Base-by-base conservation (phyloP, 2,888 invertebrate species). In the Torymus aiolomorphi region DNA sequence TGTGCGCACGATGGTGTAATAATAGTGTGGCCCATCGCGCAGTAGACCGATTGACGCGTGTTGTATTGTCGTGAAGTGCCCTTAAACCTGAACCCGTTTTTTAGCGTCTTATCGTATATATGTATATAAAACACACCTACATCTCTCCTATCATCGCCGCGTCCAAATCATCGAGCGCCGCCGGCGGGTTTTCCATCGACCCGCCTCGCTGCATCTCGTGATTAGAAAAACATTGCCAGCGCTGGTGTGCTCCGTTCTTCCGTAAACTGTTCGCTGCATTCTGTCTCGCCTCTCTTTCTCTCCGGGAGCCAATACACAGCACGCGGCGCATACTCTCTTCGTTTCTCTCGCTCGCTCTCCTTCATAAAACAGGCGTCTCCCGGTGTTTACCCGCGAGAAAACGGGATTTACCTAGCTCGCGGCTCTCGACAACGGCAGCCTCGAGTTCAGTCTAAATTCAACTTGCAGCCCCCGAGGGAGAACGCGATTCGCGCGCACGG, bases 321-420 rank as follows among this genome's bases (percentile, higher is more conserved):
- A 42, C 8, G 1, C 42, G 20, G 20, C 20, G 20, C n/a, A n/a
- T n/a, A n/a, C n/a, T n/a, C n/a, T n/a, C n/a, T n/a, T n/a, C n/a
- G n/a, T 31, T 5, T 31, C 31, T 31, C 31, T 31, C 5, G 2
- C 31, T 31, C 31, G 3, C 42, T 42, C 70, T 76, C 80, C 79
- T 80, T 82, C 82, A 77, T 83, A 78, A 82, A 83, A 82, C 78
- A 78, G 82, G 79, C 81, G 83, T 80, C 80, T 73, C 42, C 8
- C 79, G 74, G 70, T 84, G 81, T 84, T 83, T 84, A 80, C 83
- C 66, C 70, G 80, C 70, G 80, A 82, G 83, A 80, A 83, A 84
- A 84, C 82, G 81, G 80, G 78, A 82, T 84, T 84, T 82, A 76
- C 82, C 75, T 75, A 71, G 24, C 57, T 57, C 20, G 42, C 42